A percentile compares a stretch with the other conserved stretches of the same genome.
Conservation (phyloP, 2,113 vertebrate species). For the Saccopteryx bilineata region DNA sequence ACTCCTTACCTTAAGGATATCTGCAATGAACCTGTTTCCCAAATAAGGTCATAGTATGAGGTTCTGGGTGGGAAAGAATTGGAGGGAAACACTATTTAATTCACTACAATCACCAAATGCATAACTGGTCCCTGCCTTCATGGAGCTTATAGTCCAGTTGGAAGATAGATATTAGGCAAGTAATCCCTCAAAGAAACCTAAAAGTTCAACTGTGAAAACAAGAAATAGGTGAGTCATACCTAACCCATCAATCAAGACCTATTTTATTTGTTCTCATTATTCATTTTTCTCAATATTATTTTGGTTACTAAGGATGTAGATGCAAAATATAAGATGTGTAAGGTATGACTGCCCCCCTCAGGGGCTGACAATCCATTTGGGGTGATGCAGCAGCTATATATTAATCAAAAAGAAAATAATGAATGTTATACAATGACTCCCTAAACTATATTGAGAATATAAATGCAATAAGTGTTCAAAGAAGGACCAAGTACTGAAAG, state of each 20-base stretch:
- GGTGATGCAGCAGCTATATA: background rate
- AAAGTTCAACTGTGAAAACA: background rate
- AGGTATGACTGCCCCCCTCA: background rate
- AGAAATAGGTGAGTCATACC: background rate
- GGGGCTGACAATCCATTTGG: background rate
- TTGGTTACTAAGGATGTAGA: background rate
- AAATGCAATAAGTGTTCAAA: background rate
- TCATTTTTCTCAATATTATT: conserved; percentile 30
- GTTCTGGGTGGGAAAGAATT: background rate
- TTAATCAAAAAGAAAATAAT: conserved; percentile 9
- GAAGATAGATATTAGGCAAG: background rate
- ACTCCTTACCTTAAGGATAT: background rate
- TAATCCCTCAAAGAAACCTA: background rate
- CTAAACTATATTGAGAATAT: background rate
- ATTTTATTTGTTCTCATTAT: background rate
- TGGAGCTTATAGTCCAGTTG: background rate
- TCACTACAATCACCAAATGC: background rate
- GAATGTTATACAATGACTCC: background rate
- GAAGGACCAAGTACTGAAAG: background rate
- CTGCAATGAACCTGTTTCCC: background rate
- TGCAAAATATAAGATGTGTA: background rate
- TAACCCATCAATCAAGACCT: background rate
- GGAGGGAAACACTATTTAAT: background rate
- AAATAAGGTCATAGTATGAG: background rate
- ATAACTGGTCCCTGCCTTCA: background rate